Conservation (phyloP, 2,113 vertebrate genomes). For the Anguilla japonica region DNA sequence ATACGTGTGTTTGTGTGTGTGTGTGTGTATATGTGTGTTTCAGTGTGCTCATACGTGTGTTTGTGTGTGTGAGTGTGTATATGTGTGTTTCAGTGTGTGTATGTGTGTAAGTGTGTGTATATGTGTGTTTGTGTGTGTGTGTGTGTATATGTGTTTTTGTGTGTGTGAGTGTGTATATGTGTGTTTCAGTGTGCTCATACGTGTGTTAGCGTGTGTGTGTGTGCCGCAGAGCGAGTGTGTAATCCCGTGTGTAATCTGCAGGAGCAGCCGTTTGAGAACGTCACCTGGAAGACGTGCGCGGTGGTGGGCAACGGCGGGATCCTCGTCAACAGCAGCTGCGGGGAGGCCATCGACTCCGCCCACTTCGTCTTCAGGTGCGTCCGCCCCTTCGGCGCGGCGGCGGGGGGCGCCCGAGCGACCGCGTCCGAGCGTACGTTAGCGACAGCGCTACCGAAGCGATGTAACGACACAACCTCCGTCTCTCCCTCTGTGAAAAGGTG, state of each 20-base stretch:
- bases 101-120: background rate
- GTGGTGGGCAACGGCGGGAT: constrained; percentile 75
- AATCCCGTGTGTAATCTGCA: constrained; percentile 39
- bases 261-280: constrained; percentile 62
- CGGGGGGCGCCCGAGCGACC: background rate
- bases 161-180: background rate
- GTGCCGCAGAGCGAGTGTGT: background rate
- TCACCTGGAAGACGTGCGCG: constrained; percentile 60
- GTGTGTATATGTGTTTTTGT: background rate
- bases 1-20: no score
- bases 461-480: background rate
- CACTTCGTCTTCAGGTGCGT: constrained; percentile 70
- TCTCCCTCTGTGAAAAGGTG: constrained; percentile 70
- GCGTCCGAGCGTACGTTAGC: background rate
- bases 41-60: no score
- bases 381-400: background rate
- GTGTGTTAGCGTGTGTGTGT: no score
- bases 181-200: background rate
- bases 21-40: no score
- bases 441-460: background rate
- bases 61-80: no score
- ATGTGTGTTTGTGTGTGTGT: background rate
- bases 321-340: constrained; percentile 70
- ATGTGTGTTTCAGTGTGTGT: background rate
- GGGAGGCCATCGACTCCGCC: constrained; percentile 64